Conservation (phyloP, 2,797 vertebrate species). For the Cryptoprocta ferox region DNA sequence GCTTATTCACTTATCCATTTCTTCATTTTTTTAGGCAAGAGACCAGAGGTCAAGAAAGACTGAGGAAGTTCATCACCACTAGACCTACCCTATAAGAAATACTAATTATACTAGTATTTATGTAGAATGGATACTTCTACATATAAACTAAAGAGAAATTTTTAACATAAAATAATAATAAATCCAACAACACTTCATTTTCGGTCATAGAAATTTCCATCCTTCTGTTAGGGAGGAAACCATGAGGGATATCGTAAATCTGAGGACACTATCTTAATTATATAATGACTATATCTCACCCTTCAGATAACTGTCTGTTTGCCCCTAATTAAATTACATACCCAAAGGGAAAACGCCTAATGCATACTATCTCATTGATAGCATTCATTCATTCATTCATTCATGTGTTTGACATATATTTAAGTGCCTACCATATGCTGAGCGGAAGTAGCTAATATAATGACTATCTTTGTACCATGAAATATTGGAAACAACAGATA, state of each 20-base stretch:
- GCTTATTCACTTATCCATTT: background rate
- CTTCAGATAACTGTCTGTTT: background rate
- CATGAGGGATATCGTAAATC: background rate
- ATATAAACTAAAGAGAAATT: background rate
- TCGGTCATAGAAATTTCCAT: background rate
- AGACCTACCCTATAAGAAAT: background rate
- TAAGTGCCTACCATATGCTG: background rate
- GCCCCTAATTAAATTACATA: background rate
- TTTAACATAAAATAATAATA: background rate
- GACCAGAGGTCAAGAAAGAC: background rate
- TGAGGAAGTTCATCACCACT: background rate
- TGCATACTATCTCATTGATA: background rate
- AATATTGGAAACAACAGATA: background rate
- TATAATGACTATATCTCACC: background rate
- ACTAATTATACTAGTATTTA: background rate
- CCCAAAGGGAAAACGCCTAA: background rate
- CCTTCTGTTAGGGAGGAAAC: background rate
- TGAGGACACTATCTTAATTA: background rate
- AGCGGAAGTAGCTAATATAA: background rate
- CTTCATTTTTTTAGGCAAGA: background rate
- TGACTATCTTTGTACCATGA: background rate
- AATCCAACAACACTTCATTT: background rate
- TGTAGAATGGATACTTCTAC: background rate
- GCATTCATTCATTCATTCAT: background rate
- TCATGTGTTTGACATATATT: background rate